Conservation (phyloP, 1,140 invertebrate species). For the Orchesella cincta region DNA sequence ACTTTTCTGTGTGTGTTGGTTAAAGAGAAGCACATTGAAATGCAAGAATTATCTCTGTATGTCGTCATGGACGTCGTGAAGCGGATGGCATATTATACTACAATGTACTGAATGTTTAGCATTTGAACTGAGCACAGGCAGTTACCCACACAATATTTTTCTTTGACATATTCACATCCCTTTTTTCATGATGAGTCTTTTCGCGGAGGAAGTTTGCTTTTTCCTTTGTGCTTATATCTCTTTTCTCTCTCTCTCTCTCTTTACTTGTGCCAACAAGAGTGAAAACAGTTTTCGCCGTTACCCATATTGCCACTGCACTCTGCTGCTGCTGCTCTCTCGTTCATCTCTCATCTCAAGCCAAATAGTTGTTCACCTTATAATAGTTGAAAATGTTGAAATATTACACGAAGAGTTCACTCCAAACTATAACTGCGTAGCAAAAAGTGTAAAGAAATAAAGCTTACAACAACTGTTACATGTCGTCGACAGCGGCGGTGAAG, state of each 20-base stretch:
- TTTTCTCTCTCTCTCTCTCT: no score
- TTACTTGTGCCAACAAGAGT: not conserved
- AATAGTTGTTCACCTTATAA: no score
- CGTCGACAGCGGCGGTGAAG: not conserved
- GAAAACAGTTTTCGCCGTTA: no score
- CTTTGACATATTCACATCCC: not conserved
- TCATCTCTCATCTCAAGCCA: no score
- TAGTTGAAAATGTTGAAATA: no score
- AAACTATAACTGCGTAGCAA: no score
- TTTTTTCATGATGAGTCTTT: constrained; percentile 10
- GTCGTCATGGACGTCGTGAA: not conserved
- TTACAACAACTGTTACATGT: not conserved
- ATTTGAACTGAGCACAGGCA: not conserved
- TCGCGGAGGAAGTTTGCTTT: constrained; percentile 1
- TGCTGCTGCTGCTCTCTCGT: no score
- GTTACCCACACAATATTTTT: constrained; percentile 4
- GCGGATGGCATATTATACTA: constrained; percentile 1
- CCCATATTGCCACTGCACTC: no score
- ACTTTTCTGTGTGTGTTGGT: no score
- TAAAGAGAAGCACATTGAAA: not conserved
- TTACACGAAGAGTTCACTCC: no score
- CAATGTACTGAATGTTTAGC: not conserved
- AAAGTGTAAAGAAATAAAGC: not conserved
- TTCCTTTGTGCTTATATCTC: not conserved
- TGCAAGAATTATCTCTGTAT: not conserved